phyloP scores from a whole-genome alignment of 2,113 vertebrate species.

The Pitta sordida region DNA sequence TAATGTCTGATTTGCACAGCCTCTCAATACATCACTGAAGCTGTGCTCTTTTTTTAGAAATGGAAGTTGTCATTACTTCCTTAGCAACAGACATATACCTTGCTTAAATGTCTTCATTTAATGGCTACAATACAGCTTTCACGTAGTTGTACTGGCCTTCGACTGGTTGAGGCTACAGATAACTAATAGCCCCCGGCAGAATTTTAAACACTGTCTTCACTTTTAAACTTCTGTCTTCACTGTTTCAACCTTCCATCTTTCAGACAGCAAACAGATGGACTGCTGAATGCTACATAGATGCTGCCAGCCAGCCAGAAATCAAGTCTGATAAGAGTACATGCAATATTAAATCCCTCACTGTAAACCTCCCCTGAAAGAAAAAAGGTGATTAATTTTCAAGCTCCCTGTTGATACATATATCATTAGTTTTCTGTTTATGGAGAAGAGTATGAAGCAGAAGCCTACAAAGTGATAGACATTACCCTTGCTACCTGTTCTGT shows the following conservation, averaged over 20 bases:
- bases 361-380: neutral
- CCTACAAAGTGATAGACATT: neutral
- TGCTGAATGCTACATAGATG: neutral
- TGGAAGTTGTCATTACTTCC: neutral
- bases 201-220: neutral
- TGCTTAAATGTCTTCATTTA: neutral
- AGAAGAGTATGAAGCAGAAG: neutral
- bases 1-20: neutral
- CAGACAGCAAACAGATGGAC: neutral
- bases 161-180: neutral
- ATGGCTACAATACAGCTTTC: neutral
- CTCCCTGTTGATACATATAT: neutral
- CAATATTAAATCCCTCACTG: neutral
- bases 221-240: neutral
- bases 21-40: neutral
- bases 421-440: neutral
- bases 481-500: neutral
- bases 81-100: neutral
- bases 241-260: neutral
- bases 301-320: neutral
- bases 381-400: neutral
- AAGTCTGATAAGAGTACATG: neutral
- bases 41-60: neutral
- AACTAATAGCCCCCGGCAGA: neutral
- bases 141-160: neutral